Base-by-base conservation (phyloP, 2,113 vertebrate genomes). In the Zosterops japonicus region DNA sequence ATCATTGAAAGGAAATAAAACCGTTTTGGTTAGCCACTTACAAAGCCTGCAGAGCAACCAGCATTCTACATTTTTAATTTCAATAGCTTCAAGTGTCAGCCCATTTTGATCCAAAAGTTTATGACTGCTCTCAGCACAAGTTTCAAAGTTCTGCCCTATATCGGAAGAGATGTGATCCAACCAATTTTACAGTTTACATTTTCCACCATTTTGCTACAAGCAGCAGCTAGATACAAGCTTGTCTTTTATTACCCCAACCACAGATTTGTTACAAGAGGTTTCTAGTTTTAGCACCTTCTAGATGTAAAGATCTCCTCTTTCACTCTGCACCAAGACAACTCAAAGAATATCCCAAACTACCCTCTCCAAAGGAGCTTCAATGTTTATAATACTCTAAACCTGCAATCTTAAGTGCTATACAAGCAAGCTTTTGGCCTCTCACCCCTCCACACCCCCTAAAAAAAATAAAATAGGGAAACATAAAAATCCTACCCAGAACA, bases 1-100 rank as follows among this genome's bases (percentile, higher is more conserved):
- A 95, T 41, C 53, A 52, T 10, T 77, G 67, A 95, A 81, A 91
- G 59, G 55, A 95, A 95, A 87, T 25, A 64, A 84, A 86, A 82
- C 21, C 86, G 65, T 93, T 79, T 42, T 57, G n/a, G 20, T 61
- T 47, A 83, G 85, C 52, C 55, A 47, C 64, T 87, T 78, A 76
- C 11, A 89, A 89, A 92, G 39, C 35, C 42, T 44, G 33, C 19
- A 75, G 31, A 81, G 35, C 57, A 92, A 85, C 29, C 41, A 3
- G 36, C 6, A 52, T 12, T 83, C 61, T 90, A 39, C 33, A 71
- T 50, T 59, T 85, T 87, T 50, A 60, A 22, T 75, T 85, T 70
- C 21, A 50, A 8, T 19, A 78, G 36, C 31, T 65, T 78, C 27
- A 33, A 87, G 31, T 5, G 1, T 35, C 42, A 78, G 33, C 8